phyloP scores from a whole-genome alignment of 2,113 vertebrate species.

The Stictonetta naevosa region DNA sequence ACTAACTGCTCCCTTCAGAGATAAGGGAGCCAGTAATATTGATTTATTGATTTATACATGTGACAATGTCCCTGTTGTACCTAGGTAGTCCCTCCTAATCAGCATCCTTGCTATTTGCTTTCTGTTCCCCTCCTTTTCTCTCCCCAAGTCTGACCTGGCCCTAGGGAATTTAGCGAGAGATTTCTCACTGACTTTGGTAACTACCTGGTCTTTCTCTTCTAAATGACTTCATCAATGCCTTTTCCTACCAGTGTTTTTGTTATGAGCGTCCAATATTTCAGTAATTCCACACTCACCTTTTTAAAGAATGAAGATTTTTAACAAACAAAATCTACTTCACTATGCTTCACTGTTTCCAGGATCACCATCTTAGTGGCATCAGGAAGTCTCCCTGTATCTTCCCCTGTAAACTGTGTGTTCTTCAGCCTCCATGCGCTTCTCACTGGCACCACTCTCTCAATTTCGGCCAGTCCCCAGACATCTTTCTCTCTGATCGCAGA shows the following conservation, averaged over 20 bases:
- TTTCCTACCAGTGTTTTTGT: background rate
- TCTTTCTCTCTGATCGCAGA: background rate
- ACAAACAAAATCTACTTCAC: background rate
- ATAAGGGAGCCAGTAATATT: background rate
- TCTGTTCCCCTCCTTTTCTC: background rate
- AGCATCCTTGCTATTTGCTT: background rate
- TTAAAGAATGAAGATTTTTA: background rate
- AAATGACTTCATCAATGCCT: background rate
- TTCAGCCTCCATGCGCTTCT: accelerated
- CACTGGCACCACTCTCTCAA: background rate
- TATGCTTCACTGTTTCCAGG: background rate
- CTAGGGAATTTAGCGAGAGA: background rate
- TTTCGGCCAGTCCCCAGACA: background rate
- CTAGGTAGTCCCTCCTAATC: background rate
- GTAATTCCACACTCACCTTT: background rate
- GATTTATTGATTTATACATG: background rate
- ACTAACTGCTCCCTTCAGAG: background rate
- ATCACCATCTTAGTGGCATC: background rate
- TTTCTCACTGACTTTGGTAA: background rate
- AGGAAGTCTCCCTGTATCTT: background rate
- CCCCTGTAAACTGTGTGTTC: background rate
- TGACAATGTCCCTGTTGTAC: background rate
- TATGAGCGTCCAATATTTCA: background rate
- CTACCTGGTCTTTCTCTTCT: background rate
- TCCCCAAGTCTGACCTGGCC: background rate